Evolutionary conservation across 2,797 vertebrate species (phyloP), one percentile per base, ranked within the genome.

Genomic region (Scomberomorus guttatus): DNA sequence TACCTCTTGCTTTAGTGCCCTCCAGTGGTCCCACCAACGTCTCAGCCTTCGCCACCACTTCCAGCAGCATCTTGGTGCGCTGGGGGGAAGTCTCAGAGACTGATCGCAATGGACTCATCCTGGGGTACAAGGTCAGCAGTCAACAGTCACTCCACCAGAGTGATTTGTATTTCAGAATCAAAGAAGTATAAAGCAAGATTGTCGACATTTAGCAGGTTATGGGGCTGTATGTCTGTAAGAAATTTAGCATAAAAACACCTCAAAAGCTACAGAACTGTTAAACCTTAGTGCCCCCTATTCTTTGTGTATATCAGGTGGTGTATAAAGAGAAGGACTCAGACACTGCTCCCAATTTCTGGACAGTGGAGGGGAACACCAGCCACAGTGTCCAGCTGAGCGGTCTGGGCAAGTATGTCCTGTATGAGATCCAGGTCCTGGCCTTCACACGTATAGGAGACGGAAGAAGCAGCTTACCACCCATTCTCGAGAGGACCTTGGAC

Each of bases 371-470:
- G 61, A 99, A 99, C 69, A 94, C 96, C 5, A 97, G 95, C 13
- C 97, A 93, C 91, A 98, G 95, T 0, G 93, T 95, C 64, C 98
- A 97, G 90, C 96, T 99, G 66, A 92, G 77, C 0, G 93, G 95
- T 57, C 89, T 99, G 92, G 97, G 96, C 79, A 98, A 98, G 55
- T 99, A 98, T 6, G 97, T 97, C 24, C 96, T 99, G 7, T 97
- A 98, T 0, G 97, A 99, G 93, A 96, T 99, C 85, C 97, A 95
- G 37, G 97, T 99, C 57, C 94, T 97, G 74, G 96, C 98, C 64
- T 99, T 98, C 94, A 99, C 98, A 0, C 97, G 98, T 37, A 96
- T 99, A 0, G 98, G 98, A 0, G 98, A 99, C 0, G 98, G 98
- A 0, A 85, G 86, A 34, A 96, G 96, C 88, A 99, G 98, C 94